Percentiles rank a stretch among this genome's conserved stretches.
Conservation (phyloP, 2,113 vertebrate species). For the Pithys albifrons region DNA sequence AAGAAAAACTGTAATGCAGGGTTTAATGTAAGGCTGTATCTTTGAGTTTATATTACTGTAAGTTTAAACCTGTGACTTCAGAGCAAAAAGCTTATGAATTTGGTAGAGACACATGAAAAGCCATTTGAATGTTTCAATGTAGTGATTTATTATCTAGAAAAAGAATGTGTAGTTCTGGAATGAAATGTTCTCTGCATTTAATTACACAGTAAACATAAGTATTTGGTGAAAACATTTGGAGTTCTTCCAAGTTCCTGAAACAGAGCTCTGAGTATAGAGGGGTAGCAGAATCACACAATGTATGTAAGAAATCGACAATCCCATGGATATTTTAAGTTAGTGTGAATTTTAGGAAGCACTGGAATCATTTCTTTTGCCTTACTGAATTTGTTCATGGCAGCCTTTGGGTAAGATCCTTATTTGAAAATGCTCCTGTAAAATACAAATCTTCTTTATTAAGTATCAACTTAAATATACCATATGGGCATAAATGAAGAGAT, state of each 20-base stretch:
- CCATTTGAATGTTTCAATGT: neutral
- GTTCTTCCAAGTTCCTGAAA: neutral
- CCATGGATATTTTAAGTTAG: neutral
- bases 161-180: neutral
- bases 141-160: neutral
- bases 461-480: neutral
- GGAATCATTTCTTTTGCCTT: neutral
- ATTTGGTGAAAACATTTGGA: neutral
- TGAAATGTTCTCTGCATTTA: neutral
- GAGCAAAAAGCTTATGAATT: neutral
- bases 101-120: neutral
- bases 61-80: neutral
- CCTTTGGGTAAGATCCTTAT: neutral
- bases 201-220: neutral
- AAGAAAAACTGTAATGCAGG: neutral
- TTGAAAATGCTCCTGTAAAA: neutral
- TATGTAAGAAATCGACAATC: neutral
- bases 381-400: neutral
- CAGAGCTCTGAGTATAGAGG: neutral
- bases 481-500: slow-evolving; percentile 23
- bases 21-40: neutral
- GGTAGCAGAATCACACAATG: neutral
- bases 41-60: neutral
- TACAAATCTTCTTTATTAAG: neutral
- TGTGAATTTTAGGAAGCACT: neutral